These are phyloP conservation scores for Formica exsecta DNA, from an alignment of 1,140 invertebrate genomes.

Conservation along the genomic window DNA sequence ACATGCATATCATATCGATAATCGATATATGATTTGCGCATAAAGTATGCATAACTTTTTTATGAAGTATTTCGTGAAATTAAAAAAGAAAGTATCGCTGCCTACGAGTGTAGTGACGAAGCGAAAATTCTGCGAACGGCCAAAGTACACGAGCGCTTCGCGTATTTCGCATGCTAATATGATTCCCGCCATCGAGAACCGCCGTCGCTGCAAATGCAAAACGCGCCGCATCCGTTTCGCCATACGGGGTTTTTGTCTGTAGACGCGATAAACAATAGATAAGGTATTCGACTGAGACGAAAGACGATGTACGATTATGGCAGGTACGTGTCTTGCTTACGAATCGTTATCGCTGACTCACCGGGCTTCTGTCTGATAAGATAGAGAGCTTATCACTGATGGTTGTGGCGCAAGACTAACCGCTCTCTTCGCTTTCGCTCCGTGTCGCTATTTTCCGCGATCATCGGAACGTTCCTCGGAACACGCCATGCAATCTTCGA, in stretches of 20 bases:
- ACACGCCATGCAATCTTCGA: background rate
- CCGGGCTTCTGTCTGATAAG: conserved; percentile 61
- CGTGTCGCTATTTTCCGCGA: conserved; percentile 48
- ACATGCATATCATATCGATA: background rate
- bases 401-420: conserved; percentile 35
- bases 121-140: conserved; percentile 39
- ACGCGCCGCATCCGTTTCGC: conserved; percentile 22
- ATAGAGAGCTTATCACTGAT: conserved; percentile 67
- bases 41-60: background rate
- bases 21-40: background rate
- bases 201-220: conserved; percentile 53
- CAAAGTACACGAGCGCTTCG: conserved; percentile 4
- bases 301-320: conserved; percentile 59
- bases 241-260: conserved; percentile 48
- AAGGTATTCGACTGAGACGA: conserved; percentile 54
- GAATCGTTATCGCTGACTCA: conserved; percentile 54
- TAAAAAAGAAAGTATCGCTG: conserved; percentile 28
- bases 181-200: conserved; percentile 56
- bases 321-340: conserved; percentile 50
- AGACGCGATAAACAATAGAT: conserved; percentile 62
- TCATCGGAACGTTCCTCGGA: background rate
- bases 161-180: conserved; percentile 57
- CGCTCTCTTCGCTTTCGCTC: conserved; percentile 47
- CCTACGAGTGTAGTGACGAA: conserved; percentile 1
- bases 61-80: conserved; percentile 4